Conservation (phyloP, 2,797 vertebrate species). For the Distichodus sexfasciatus region DNA sequence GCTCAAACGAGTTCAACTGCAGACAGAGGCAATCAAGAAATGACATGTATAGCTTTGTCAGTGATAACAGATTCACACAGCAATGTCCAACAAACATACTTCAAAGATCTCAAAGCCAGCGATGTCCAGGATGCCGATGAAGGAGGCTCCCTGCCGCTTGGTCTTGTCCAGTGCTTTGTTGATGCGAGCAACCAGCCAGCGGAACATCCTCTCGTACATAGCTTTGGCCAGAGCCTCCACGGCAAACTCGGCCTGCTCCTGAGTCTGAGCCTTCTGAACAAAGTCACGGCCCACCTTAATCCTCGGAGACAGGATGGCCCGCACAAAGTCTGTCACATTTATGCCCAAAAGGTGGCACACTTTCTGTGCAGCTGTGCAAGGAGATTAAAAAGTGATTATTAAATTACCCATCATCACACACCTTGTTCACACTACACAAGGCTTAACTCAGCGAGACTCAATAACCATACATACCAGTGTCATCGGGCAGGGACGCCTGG, state of each 20-base stretch:
- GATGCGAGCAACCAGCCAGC: slow-evolving; percentile 86
- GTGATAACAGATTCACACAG: no score
- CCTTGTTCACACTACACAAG: not conserved
- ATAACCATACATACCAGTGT: slow-evolving; percentile 74
- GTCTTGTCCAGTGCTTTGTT: slow-evolving; percentile 89
- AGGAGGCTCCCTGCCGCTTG: slow-evolving; percentile 85
- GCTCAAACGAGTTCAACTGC: slow-evolving; percentile 85
- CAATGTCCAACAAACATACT: slow-evolving; percentile 56
- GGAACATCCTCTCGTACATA: slow-evolving; percentile 85
- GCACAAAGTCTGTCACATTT: slow-evolving; percentile 83
- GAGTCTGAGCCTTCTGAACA: slow-evolving; percentile 88
- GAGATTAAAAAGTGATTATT: not conserved
- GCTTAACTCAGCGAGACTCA: not conserved
- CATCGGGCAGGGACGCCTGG: slow-evolving; percentile 86
- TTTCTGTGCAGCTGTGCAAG: slow-evolving; percentile 80
- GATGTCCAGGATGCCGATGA: slow-evolving; percentile 87
- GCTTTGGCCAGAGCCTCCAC: slow-evolving; percentile 86
- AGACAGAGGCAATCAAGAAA: not conserved
- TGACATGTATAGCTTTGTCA: no score
- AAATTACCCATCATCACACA: not conserved
- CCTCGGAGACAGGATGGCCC: slow-evolving; percentile 76
- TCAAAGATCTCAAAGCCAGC: slow-evolving; percentile 90
- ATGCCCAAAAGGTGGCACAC: slow-evolving; percentile 85
- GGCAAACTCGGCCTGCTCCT: slow-evolving; percentile 87
- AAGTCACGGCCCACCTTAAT: slow-evolving; percentile 88